phyloP scores from a whole-genome alignment of 1,140 invertebrate genomes.

The Leptinotarsa lineolata region DNA sequence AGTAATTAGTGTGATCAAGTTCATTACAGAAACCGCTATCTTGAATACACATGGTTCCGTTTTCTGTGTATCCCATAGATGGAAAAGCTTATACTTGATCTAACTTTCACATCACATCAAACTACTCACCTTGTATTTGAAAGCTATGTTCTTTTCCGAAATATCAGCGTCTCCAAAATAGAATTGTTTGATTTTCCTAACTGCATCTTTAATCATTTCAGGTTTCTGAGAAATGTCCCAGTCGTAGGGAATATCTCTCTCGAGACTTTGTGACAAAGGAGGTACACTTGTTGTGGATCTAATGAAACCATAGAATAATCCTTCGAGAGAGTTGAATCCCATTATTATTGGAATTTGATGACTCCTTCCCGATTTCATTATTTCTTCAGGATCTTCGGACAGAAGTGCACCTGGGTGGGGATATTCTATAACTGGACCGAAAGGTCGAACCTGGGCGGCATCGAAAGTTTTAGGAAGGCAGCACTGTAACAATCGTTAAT shows the following conservation, averaged over 20 bases:
- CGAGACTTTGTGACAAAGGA: conserved; percentile 57
- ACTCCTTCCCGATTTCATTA: conserved; percentile 52
- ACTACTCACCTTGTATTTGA: conserved; percentile 42
- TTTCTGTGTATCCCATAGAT: too few species aligned
- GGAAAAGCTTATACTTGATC: too few species aligned
- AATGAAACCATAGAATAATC: conserved; percentile 53
- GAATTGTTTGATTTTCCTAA: conserved; percentile 58
- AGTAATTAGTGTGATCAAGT: too few species aligned
- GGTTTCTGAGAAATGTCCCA: conserved; percentile 57
- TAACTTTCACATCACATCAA: not conserved
- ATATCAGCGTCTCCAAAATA: conserved; percentile 58
- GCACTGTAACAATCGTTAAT: not conserved
- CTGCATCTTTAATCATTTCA: conserved; percentile 53
- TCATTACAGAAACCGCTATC: too few species aligned
- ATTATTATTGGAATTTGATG: conserved; percentile 61
- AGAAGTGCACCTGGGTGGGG: conserved; percentile 56
- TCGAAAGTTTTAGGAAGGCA: not conserved
- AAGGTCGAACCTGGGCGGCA: conserved; percentile 55
- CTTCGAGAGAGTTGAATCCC: conserved; percentile 57
- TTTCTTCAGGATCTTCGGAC: conserved; percentile 57
- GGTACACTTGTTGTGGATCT: conserved; percentile 53
- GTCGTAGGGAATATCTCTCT: conserved; percentile 57
- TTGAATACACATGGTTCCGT: too few species aligned
- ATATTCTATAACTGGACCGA: conserved; percentile 60
- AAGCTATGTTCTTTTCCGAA: conserved; percentile 52